Evolutionary conservation across 2,113 vertebrate genomes (phyloP), one percentile per base, ranked within the genome.

Genomic region (Chunga burmeisteri): DNA sequence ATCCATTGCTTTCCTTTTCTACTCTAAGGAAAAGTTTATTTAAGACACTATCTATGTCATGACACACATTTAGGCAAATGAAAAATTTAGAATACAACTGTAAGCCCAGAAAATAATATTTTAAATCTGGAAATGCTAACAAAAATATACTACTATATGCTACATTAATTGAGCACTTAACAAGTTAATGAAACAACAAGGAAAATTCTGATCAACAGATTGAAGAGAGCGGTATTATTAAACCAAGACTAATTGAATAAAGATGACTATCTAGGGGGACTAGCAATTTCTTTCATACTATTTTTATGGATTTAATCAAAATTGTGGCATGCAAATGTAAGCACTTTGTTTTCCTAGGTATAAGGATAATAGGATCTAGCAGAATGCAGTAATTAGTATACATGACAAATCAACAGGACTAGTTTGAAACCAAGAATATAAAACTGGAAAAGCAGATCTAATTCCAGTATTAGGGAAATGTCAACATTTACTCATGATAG

Each of bases 231-330:
- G 19, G 36, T 59, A 46, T 14, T n/a, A 52, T 52, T 91, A 88
- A 88, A 67, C 36, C 30, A 63, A 81, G 13, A 44, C 20, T 78
- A 86, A 59, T 5, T 59, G 44, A 82, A 92, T 49, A 62, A 73
- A 40, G 49, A 52, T 0, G 1, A 42, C 23, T 49, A 58, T 42
- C 15, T 55, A 53, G 23, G 16, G 15, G 25, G 22, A 3, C 0
- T 47, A 72, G 47, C 11, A 77, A 27, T 36, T 67, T 38, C 26
- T 80, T 87, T 93, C 19, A 44, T 22, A 13, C 2, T 36, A 5
- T 36, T 79, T 79, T 81, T 47, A 55, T 16, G 2, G 15, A 40
- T 88, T 65, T 62, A 82, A 10, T 59, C 38, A 86, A 93, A 81
- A 75, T 5, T 25, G 14, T 50, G 26, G 8, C 10, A 26, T 58